Base-by-base conservation (phyloP, 2,797 vertebrate genomes). In the Anguilla megastoma region DNA sequence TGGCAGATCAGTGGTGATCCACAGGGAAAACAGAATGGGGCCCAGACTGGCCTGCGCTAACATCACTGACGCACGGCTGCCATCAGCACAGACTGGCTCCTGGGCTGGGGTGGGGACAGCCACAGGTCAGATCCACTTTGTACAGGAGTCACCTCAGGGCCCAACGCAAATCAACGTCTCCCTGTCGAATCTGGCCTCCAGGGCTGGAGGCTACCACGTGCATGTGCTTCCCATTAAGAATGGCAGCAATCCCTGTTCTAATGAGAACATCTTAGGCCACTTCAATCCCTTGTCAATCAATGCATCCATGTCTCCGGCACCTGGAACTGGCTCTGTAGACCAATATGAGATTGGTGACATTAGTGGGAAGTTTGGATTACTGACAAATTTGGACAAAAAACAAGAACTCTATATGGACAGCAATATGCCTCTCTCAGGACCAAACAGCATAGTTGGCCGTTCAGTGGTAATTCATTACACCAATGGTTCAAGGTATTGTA, bases 291-390 rank as follows among this genome's bases (percentile, higher is more conserved):
- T 96, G 41, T 52, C 33, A 3, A 89, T 93, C 30, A 94, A 96
- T 1, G 0, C 8, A 41, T 89, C 96, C 2, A 9, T 27, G 2
- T 96, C 93, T 52, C 97, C 96, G 0, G 0, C 66, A 9, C 92
- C 95, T 10, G 94, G 93, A 41, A 84, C 0, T 0, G 97, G 97
- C 30, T 96, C 96, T 0, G 92, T 94, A 50, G 97, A 97, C 89
- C 94, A 97, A 89, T 97, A 97, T 89, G 96, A 97, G 88, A 79
- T 95, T n/a, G 97, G 97, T 3, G 97, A 97, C 89, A 92, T 97
- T 76, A 95, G 96, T 52, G 97, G 97, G n/a, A 97, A 97, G 91
- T 96, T 95, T 89, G 96, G 97, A 50, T 45, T 87, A 71, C 91
- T 97, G 60, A 87, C 9, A 5, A 85, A 30, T 85, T 94, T 88